These are phyloP conservation scores for Meteorus cinctellus DNA, from an alignment of 2,888 invertebrate genomes.

Conservation along the genomic window DNA sequence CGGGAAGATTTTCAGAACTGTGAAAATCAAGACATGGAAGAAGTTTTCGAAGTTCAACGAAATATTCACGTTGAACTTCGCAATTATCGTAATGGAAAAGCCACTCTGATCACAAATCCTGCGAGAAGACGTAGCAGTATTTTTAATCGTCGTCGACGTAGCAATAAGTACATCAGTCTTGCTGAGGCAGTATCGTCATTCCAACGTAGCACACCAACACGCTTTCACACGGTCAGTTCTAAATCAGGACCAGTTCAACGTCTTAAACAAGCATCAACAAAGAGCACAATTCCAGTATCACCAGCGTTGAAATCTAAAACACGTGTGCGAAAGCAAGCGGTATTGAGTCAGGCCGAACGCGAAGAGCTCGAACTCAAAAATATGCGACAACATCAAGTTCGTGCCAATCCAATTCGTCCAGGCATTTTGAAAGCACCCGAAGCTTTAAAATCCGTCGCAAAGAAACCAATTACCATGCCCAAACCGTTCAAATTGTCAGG, in stretches of 20 bases:
- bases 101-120: constrained; percentile 54
- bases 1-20: constrained; percentile 15
- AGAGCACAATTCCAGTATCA: constrained; percentile 63
- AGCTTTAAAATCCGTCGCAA: constrained; percentile 68
- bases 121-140: constrained; percentile 54
- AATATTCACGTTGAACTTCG: neutral
- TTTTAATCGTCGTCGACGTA: constrained; percentile 49
- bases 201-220: constrained; percentile 75
- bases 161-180: constrained; percentile 73
- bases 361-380: constrained; percentile 80
- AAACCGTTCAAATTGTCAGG: constrained; percentile 80
- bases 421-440: constrained; percentile 76
- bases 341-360: constrained; percentile 77
- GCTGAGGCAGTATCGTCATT: constrained; percentile 76
- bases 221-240: constrained; percentile 72
- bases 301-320: constrained; percentile 63
- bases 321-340: constrained; percentile 76
- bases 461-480: constrained; percentile 77
- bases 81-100: neutral
- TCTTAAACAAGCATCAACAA: constrained; percentile 52
- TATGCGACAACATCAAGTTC: constrained; percentile 80
- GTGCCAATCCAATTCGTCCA: constrained; percentile 80
- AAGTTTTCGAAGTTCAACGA: constrained; percentile 18
- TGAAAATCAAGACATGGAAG: neutral
- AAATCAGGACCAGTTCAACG: constrained; percentile 57